Evolutionary conservation across 2,888 invertebrate species (phyloP).

Genomic region (Pseudanteris insignis): DNA sequence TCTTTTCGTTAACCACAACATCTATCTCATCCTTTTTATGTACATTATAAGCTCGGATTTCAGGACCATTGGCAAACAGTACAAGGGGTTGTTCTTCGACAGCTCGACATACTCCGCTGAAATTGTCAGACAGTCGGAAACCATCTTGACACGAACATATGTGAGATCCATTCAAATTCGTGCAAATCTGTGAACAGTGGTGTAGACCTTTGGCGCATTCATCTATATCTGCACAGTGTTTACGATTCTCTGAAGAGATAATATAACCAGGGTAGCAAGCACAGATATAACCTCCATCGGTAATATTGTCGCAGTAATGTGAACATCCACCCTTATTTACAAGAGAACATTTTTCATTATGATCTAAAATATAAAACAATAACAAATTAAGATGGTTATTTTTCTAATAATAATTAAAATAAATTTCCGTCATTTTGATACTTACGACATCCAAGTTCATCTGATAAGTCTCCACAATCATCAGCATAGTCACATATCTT

Average conservation of each 20-base stretch:
- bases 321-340: slow-evolving; percentile 83
- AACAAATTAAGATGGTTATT: not conserved
- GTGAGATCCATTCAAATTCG: slow-evolving; percentile 89
- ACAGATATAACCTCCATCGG: slow-evolving; percentile 87
- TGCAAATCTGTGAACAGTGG: slow-evolving; percentile 93
- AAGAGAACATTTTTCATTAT: slow-evolving; percentile 64
- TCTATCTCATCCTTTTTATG: slow-evolving; percentile 77
- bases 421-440: no score
- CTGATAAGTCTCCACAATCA: slow-evolving; percentile 90
- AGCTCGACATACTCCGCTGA: slow-evolving; percentile 85
- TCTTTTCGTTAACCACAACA: slow-evolving; percentile 84
- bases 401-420: slow-evolving; percentile 2
- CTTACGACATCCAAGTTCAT: slow-evolving; percentile 89
- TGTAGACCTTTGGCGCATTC: slow-evolving; percentile 86
- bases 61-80: slow-evolving; percentile 84
- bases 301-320: slow-evolving; percentile 88
- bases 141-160: slow-evolving; percentile 87
- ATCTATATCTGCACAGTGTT: slow-evolving; percentile 87
- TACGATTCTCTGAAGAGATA: slow-evolving; percentile 80
- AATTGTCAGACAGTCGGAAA: slow-evolving; percentile 78
- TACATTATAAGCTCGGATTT: slow-evolving; percentile 80
- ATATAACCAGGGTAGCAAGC: slow-evolving; percentile 89
- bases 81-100: slow-evolving; percentile 72
- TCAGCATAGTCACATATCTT: slow-evolving; percentile 89
- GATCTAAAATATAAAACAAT: slow-evolving; percentile 62